Evolutionary conservation across 2,797 vertebrate genomes (phyloP), one percentile per base, ranked within the genome.

Genomic region (Myotis findleyi): DNA sequence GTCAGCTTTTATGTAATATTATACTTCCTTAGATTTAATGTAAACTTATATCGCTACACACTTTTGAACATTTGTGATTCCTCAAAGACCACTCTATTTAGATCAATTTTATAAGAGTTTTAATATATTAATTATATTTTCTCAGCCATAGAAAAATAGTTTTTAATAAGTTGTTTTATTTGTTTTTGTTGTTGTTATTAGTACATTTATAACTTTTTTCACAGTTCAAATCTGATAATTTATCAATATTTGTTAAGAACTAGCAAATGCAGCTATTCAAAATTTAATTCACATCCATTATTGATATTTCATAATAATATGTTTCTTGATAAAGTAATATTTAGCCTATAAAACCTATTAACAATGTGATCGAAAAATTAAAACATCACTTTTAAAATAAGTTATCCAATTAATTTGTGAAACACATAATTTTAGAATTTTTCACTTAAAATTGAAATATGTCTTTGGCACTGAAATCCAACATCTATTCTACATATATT

Each of bases 361-460:
- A 64, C 10, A 72, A 6, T 36, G 3, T 76, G 57, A 47, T 44
- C 10, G 12, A 47, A 72, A 62, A 59, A 47, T 33, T n/a, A 68
- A 86, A 73, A 30, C 3, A n/a, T 75, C 7, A 59, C 6, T 72
- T 87, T 84, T 18, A 82, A 91, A 86, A 55, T 73, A 64, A 87
- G 0, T 21, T 13, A 17, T 38, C 6, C 9, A 16, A 77, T 41
- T 13, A 89, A 71, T 55, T 38, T 87, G 4, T 77, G 21, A 92
- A 89, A 53, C 38, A 25, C 2, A 51, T 6, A 82, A 10, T 44
- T 87, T 69, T 36, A 62, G 27, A 94, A 95, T 68, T 47, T 36
- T 55, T 79, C 27, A 44, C 73, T 71, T 96, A 82, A 73, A 91
- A 69, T 89, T 96, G 5, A 95, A 91, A 85, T 86, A 30, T 92